A percentile compares a stretch with the other conserved stretches of the same genome.
These are phyloP conservation scores for Amitus sp. DNA, from an alignment of 2,888 invertebrate genomes.

Conservation along the genomic window DNA sequence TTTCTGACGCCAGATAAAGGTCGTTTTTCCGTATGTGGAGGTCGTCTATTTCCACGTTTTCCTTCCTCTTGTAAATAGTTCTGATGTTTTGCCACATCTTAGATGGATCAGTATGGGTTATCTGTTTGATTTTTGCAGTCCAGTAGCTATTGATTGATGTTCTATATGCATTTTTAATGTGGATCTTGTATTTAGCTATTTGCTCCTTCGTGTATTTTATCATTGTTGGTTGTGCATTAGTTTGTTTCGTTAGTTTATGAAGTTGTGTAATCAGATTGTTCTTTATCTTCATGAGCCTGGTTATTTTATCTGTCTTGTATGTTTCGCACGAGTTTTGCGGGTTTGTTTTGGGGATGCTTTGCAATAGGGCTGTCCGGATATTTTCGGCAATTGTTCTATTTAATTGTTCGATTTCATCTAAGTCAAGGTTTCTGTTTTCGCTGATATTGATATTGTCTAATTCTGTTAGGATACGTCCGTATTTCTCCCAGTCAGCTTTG, in stretches of 20 bases:
- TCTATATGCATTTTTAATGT: too few relatives aligned
- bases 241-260: not conserved
- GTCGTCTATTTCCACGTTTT: not conserved
- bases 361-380: not conserved
- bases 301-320: not conserved
- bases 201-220: not conserved
- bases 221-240: not conserved
- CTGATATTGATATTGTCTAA: not conserved
- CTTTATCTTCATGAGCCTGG: not conserved
- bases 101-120: not conserved
- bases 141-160: not conserved
- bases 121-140: not conserved
- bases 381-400: not conserved
- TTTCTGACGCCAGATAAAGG: too few relatives aligned
- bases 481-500: not conserved
- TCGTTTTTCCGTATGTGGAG: not conserved
- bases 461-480: not conserved
- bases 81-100: not conserved
- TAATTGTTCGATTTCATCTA: not conserved
- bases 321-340: not conserved
- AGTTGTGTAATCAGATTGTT: not conserved
- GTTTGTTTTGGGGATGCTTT: not conserved
- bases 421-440: not conserved
- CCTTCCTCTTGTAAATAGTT: not conserved
- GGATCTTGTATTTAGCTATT: not conserved